Conservation (phyloP, 2,797 vertebrate genomes). For the Aldrovandia affinis region DNA sequence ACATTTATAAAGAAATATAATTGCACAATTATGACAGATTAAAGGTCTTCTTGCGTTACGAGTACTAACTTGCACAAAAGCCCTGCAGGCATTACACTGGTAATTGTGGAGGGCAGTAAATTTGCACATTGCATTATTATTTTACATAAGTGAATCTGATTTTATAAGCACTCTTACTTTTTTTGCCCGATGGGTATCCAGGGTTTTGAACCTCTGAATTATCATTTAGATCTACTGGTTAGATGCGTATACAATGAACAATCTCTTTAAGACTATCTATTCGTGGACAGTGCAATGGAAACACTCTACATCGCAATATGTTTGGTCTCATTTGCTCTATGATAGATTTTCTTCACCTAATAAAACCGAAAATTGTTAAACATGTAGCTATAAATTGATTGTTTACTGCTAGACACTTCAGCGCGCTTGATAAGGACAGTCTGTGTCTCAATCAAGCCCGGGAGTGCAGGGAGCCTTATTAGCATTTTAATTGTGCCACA, state of each 20-base stretch:
- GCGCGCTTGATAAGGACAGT: background rate
- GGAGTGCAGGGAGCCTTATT: conserved; percentile 23
- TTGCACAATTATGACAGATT: background rate
- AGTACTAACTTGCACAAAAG: background rate
- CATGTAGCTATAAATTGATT: background rate
- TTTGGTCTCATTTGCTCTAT: background rate
- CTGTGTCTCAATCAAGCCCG: conserved; percentile 18
- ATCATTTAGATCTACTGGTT: background rate
- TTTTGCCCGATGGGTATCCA: background rate
- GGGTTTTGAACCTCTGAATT: background rate
- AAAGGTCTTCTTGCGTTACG: background rate
- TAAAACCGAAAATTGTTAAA: background rate
- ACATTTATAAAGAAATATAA: background rate
- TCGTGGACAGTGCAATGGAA: background rate
- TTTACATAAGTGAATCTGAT: background rate
- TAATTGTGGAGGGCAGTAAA: background rate
- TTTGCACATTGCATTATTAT: background rate
- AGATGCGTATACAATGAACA: background rate
- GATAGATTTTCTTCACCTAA: too few relatives aligned
- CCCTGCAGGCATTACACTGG: background rate
- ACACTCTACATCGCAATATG: background rate
- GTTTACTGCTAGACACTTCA: background rate
- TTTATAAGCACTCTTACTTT: background rate
- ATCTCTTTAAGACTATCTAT: background rate
- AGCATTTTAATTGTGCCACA: conserved; percentile 32